These are phyloP conservation scores for Sitta carolinensis DNA, from an alignment of 2,797 vertebrate genomes.

Conservation along the genomic window DNA sequence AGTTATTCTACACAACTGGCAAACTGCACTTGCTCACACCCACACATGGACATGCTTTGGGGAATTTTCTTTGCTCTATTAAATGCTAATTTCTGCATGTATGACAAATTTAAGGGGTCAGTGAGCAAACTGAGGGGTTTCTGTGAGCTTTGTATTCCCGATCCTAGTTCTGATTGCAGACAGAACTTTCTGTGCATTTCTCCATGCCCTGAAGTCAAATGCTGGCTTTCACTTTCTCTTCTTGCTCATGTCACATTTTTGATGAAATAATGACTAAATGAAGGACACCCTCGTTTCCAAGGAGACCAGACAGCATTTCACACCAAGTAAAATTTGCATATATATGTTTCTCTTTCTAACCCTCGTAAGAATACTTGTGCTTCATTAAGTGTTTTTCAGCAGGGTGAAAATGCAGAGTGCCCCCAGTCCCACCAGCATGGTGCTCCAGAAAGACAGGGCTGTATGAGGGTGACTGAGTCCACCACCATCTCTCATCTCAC, in stretches of 20 bases:
- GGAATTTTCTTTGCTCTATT: background rate
- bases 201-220: background rate
- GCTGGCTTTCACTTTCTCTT: background rate
- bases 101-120: background rate
- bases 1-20: background rate
- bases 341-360: background rate
- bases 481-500: background rate
- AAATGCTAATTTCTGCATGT: background rate
- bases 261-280: background rate
- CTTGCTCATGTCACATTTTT: background rate
- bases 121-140: background rate
- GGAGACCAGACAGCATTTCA: background rate
- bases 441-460: background rate
- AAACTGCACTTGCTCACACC: background rate
- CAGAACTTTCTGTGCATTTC: background rate
- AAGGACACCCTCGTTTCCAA: background rate
- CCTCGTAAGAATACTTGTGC: background rate
- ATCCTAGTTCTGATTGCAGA: background rate
- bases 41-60: background rate
- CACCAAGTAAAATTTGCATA: background rate
- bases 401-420: background rate
- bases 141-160: background rate
- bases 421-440: accelerated
- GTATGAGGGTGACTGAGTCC: accelerated
- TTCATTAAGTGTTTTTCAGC: background rate